Evolutionary conservation across 1,140 invertebrate genomes (phyloP), one percentile per base, ranked within the genome.

Genomic region (Pteromalus puparum): DNA sequence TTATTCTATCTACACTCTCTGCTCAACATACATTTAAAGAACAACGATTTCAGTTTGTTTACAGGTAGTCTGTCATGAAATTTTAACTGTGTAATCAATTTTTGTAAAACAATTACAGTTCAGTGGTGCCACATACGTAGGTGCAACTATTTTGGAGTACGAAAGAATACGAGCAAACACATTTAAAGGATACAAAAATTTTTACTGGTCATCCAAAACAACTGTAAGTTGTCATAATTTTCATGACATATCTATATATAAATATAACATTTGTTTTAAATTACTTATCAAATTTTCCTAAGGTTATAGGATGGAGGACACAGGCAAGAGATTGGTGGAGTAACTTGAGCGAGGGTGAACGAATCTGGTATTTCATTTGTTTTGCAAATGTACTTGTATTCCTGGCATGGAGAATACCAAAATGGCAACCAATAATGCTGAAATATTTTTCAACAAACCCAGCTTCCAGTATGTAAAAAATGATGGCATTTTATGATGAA

Each of bases 361-460:
- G 95, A 91, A 92, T 98, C 15, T 98, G 98, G 92, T 94, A 94
- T 53, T 96, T 96, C 3, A 96, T 99, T 86, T 96, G 96, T 90
- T 95, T 95, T 65, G 86, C 95, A 9, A 99, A 99, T 94, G 86
- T 95, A 2, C 83, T 97, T 15, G 97, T 99, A 3, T 99, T 97
- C 93, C 90, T 95, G 1, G 93, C 96, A 68, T 99, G 98, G 98
- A 93, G 95, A 87, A 90, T 98, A 26, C 97, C 96, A 68, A 77
- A 92, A 65, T 93, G 97, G n/a, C 94, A 96, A 86, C 93, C 93
- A 9, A 92, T 94, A 21, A 98, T 99, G 98, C 90, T 96, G 10
- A 95, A 94, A 90, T 98, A 98, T 92, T 99, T 99, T 92, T 96
- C 95, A 87, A 96, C 97, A 81, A 96, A 96, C 93, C 97, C 97